phyloP scores from a whole-genome alignment of 2,888 invertebrate species.

The Alloplasta piceator region DNA sequence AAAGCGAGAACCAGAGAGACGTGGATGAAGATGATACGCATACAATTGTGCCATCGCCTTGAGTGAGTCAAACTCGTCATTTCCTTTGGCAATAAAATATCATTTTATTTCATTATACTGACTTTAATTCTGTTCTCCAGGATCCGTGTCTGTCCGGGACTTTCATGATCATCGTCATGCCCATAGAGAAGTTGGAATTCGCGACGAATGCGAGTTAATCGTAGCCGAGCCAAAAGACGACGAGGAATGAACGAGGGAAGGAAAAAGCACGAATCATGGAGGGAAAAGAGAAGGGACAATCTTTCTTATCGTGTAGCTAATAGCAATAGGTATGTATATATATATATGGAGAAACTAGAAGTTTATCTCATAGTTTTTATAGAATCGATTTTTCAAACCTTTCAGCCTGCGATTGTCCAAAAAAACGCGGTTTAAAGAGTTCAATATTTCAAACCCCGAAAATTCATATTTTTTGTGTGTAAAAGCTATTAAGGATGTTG shows the following conservation, averaged over 20 bases:
- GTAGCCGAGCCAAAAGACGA: conserved; percentile 25
- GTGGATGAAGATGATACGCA: too few species aligned
- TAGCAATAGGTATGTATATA: neutral
- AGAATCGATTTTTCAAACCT: too few species aligned
- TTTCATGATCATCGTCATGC: too few species aligned
- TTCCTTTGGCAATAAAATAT: neutral
- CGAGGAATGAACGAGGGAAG: conserved; percentile 21
- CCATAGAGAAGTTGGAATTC: conserved; percentile 34
- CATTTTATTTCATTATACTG: neutral
- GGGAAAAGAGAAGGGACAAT: neutral
- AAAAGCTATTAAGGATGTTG: too few species aligned
- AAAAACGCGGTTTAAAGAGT: too few species aligned
- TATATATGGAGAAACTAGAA: neutral
- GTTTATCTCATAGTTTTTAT: too few species aligned
- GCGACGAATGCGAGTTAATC: conserved; percentile 26
- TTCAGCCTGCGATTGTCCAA: too few species aligned
- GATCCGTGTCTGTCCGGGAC: neutral
- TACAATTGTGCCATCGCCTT: too few species aligned
- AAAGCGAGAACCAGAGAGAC: too few species aligned
- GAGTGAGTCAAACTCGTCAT: neutral
- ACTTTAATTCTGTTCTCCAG: too few species aligned
- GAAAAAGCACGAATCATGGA: neutral
- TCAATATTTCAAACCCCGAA: too few species aligned
- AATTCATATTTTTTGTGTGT: too few species aligned
- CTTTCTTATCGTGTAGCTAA: conserved; percentile 9